Base-by-base conservation (phyloP, 2,888 invertebrate species). In the Caenorhabditis japonica region DNA sequence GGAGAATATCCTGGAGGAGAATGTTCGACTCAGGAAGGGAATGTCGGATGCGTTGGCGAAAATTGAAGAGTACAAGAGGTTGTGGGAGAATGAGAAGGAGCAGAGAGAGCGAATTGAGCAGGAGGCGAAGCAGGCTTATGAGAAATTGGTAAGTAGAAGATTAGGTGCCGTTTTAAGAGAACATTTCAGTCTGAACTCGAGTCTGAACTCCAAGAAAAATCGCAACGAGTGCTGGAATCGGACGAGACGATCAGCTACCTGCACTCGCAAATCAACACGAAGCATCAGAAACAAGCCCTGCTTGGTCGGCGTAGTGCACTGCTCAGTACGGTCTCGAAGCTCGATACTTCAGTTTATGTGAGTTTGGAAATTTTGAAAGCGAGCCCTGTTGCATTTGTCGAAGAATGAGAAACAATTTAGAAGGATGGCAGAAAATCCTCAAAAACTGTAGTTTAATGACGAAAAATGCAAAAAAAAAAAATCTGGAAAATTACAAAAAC, bases 181-280 rank as follows among this genome's bases (percentile, higher is more conserved):
- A n/a, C n/a, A n/a, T n/a, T n/a, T n/a, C n/a, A n/a, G n/a, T n/a
- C n/a, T n/a, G n/a, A n/a, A n/a, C 23, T 46, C 23, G 39, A 46
- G 33, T 23, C 39, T 12, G 46, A 46, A 21, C 36, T 59, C 46
- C 3, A n/a, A 10, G 44, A 61, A 17, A 51, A 43, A 13, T 8
- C n/a, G 17, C 25, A 47, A 25, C 46, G 43, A 25, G 17, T 46
- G 2, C 13, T 8, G 10, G 38, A 46, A 17, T 25, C 25, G 15
- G 36, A 59, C 12, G 36, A 59, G 36, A 53, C 76, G 3, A 66
- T 61, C 25, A 60, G 70, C 25, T 79, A 79, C 55, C 72, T 75
- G 27, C 75, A 79, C 44, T 53, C 60, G 30, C 76, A 75, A 33
- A 71, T 74, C 19, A 76, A 75, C 38, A 59, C 52, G 15, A 76